Percentiles rank a stretch among this genome's conserved stretches.
Conservation (phyloP, 2,888 invertebrate genomes). For the Pristionchus entomophagus region DNA sequence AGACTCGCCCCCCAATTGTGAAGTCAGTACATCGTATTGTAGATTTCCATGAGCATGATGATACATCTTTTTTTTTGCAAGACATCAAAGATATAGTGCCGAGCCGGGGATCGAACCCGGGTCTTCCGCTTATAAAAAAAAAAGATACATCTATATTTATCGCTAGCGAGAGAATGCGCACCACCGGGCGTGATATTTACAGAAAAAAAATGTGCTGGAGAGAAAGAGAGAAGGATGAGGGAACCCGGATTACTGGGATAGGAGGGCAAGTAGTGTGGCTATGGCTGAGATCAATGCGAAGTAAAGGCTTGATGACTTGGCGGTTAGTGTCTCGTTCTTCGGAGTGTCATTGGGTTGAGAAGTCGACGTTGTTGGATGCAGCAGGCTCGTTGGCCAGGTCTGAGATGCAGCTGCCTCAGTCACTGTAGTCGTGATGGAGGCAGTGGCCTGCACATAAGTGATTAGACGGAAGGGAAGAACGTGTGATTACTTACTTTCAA, state of each 20-base stretch:
- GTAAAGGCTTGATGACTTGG: background rate
- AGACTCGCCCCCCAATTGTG: background rate
- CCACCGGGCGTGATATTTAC: conserved; percentile 30
- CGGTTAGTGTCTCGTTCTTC: background rate
- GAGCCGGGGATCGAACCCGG: no score
- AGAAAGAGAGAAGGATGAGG: background rate
- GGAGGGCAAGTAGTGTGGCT: background rate
- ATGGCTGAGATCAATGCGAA: conserved; percentile 5
- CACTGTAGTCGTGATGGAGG: background rate
- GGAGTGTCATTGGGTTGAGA: background rate
- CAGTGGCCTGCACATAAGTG: background rate
- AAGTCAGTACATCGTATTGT: background rate
- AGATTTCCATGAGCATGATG: background rate
- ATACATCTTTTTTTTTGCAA: background rate
- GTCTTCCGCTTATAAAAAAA: no score
- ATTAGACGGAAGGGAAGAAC: background rate
- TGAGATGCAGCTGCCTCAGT: background rate
- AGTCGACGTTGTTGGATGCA: background rate
- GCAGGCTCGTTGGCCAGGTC: background rate
- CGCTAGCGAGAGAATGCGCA: background rate
- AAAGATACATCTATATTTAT: no score
- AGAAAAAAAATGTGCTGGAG: background rate
- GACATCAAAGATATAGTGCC: no score
- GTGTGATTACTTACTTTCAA: no score
- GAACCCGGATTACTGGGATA: conserved; percentile 1